Evolutionary conservation across 2,797 vertebrate species (phyloP).

Genomic region (Urocyon cinereoargenteus): DNA sequence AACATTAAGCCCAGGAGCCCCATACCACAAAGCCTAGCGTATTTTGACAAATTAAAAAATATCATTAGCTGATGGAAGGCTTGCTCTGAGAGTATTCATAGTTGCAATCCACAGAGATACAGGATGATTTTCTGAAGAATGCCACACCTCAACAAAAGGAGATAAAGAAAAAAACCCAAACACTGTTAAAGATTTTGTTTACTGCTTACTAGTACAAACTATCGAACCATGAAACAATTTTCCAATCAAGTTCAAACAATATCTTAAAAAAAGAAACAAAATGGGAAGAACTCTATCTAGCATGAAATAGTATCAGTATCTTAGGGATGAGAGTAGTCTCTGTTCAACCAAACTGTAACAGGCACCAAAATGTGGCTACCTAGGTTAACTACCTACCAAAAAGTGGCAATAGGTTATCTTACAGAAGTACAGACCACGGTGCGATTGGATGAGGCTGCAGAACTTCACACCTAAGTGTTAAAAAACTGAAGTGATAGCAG

Average conservation of each 20-base stretch:
- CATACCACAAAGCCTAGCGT: constrained; percentile 26
- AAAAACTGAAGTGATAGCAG: background rate
- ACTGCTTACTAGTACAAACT: background rate
- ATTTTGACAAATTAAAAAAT: constrained; percentile 79
- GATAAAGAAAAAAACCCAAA: background rate
- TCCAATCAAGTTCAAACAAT: constrained; percentile 51
- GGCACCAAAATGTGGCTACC: background rate
- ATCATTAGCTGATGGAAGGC: constrained; percentile 75
- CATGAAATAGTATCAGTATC: background rate
- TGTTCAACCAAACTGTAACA: background rate
- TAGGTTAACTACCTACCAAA: background rate
- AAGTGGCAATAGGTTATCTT: background rate
- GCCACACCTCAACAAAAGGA: constrained; percentile 32
- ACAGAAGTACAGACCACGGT: background rate
- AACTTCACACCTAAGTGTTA: background rate
- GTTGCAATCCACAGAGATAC: constrained; percentile 58
- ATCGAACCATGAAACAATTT: constrained; percentile 20
- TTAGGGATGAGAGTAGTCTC: background rate
- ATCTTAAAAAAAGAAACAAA: constrained; percentile 52
- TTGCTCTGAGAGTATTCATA: constrained; percentile 71
- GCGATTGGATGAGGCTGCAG: background rate
- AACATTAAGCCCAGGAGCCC: constrained; percentile 65
- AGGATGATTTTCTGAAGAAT: constrained; percentile 63
- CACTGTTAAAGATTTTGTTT: background rate
- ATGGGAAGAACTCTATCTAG: background rate